Base-by-base conservation (phyloP, 2,113 vertebrate species). In the Mastomys coucha region DNA sequence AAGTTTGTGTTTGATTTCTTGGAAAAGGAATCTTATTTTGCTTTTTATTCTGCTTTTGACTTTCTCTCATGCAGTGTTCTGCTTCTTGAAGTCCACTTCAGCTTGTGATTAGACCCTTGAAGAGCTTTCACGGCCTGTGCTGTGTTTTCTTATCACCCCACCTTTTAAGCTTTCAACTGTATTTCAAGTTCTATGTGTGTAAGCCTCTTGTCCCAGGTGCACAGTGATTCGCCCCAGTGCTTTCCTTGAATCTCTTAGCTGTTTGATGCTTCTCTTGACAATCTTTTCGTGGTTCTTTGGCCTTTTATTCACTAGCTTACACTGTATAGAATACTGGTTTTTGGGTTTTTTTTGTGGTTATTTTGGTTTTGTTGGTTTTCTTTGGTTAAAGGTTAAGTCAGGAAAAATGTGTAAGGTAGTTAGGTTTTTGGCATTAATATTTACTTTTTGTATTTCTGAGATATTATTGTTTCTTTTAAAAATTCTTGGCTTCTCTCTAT, bases 161-260 rank as follows among this genome's bases (percentile, higher is more conserved):
- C 63, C 77, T 90, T 97, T 91, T 96, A 96, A 80, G 92, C 88
- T 96, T 96, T 96, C 93, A 95, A 45, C 56, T 90, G 36, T 93
- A 72, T 95, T 97, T 95, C 88, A 88, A 85, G 45, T 49, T 95
- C 92, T 93, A 70, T 76, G 58, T 91, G 91, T 20, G 7, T 53
- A 22, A 76, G 92, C 88, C 88, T 94, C 82, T 88, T n/a, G 67
- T 88, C 65, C 42, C 53, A 20, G 84, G 51, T 60, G 33, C 51
- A 82, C 80, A 92, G 72, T 76, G 82, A 42, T 88, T 93, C 84
- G 33, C 53, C 19, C 19, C n/a, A 58, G 26, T 72, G 51, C 69
- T 49, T 95, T 88, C 56, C 72, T 90, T n/a, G 45, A 84, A 19
- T 22, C 56, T 91, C 42, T 93, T 84, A 93, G 73, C 94, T 96